Evolutionary conservation across 2,113 vertebrate species (phyloP).

Genomic region (Stictonetta naevosa): DNA sequence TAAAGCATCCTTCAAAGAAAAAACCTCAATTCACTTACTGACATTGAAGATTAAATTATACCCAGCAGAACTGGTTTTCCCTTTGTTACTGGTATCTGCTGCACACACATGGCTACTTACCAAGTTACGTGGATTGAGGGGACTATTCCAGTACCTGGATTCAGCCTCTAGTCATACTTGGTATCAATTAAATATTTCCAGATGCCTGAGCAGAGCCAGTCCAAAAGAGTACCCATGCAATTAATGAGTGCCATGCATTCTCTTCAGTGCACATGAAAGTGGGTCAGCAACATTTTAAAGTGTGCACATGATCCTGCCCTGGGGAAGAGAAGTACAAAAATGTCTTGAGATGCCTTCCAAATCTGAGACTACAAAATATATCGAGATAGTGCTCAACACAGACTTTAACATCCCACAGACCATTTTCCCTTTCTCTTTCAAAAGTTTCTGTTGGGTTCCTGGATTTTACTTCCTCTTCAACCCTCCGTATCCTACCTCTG

Average conservation of each 20-base stretch:
- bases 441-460: not conserved
- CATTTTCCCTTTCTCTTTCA: not conserved
- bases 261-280: slow-evolving; percentile 6
- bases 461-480: not conserved
- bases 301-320: not conserved
- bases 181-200: slow-evolving; percentile 61
- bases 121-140: not conserved
- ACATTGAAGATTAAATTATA: not conserved
- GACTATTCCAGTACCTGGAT: not conserved
- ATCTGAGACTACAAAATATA: not conserved
- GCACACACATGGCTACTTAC: not conserved
- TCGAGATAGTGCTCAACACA: not conserved
- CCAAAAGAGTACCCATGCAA: not conserved
- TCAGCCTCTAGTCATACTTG: not conserved
- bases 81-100: not conserved
- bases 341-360: not conserved
- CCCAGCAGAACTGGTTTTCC: not conserved
- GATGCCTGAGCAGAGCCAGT: slow-evolving; percentile 24
- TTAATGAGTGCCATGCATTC: not conserved
- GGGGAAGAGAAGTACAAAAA: not conserved
- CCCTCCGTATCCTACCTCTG: not conserved
- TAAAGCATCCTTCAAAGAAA: not conserved
- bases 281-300: slow-evolving; percentile 28
- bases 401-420: not conserved
- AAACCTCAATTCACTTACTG: not conserved